phyloP scores from a whole-genome alignment of 2,113 vertebrate species.

The Calidris pygmaea region DNA sequence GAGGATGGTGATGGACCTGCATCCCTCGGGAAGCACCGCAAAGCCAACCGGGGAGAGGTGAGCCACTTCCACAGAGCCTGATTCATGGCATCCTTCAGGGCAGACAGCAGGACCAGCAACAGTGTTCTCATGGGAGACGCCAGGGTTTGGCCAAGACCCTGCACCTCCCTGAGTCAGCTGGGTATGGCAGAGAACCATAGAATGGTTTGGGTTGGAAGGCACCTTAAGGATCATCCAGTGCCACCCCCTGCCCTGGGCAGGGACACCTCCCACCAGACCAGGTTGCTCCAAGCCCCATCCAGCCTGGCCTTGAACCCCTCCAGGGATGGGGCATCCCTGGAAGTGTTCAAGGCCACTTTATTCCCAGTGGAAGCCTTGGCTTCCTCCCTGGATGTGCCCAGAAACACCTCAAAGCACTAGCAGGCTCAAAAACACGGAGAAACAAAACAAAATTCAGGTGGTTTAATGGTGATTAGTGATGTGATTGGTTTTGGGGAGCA shows the following conservation, averaged over 20 bases:
- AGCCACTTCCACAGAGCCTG: background rate
- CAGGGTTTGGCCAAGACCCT: background rate
- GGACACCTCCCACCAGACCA: too few species aligned
- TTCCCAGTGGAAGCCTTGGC: background rate
- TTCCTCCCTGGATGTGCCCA: background rate
- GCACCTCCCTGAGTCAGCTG: background rate
- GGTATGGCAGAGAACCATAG: background rate
- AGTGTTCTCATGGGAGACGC: rapidly evolving
- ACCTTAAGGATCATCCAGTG: too few species aligned
- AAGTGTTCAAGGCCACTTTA: background rate
- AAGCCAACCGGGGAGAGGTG: background rate
- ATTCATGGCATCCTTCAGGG: rapidly evolving
- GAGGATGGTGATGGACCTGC: background rate
- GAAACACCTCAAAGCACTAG: background rate
- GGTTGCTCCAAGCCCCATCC: too few species aligned
- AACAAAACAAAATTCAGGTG: background rate
- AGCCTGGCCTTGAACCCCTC: too few species aligned
- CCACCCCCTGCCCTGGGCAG: too few species aligned
- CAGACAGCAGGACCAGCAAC: background rate
- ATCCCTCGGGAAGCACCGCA: background rate
- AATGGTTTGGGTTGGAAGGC: too few species aligned
- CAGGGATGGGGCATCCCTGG: too few species aligned
- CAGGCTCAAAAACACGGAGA: background rate
- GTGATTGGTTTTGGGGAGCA: background rate
- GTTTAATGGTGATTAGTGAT: background rate